Base-by-base conservation (phyloP, 1,140 invertebrate genomes). In the Cydia splendana region DNA sequence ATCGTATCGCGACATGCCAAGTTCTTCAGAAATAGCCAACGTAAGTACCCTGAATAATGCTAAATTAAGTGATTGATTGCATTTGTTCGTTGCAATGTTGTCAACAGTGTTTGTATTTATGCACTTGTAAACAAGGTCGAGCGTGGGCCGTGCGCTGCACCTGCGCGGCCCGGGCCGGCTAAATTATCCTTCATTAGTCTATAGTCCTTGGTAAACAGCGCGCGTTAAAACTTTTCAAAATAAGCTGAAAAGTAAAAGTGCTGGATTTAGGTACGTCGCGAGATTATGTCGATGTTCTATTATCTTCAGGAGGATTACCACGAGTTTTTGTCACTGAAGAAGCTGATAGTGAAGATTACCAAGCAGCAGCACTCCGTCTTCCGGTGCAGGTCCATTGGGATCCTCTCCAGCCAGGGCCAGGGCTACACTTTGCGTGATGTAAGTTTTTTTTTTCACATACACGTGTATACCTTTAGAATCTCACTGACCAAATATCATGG, bases 1-100 rank as follows among this genome's bases (percentile, higher is more conserved):
- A 9, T 74, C 65, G 9, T 88, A 90, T 79, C 73, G 77, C 53
- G 75, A 82, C 28, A 75, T 83, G 4, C 79, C 84, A 15, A 88
- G 86, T 78, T 81, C 77, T 74, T 7, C 65, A 1, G 84, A 88
- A 77, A 77, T 82, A 45, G 81, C 82, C 65, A 28, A 74, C 38
- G 86, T 86, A 79, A 75, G 80, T 77, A 30, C 75, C 67, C 28
- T 34, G 65, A 38, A 69, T 69, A 4, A 65, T 13, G 5, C 28
- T 69, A 34, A 12, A 69, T 48, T 2, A 48, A 48, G 13, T 13
- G 4, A 9, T 48, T 13, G 4, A 9, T 48, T 48, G 2, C 51
- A 53, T 7, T 53, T 53, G 28, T 71, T n/a, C 6, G n/a, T 20
- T 42, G 34, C 28, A 38, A 42, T 9, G 13, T 45, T 42, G n/a